phyloP scores from a whole-genome alignment of 2,888 invertebrate genomes.

The Thecophora atra region DNA sequence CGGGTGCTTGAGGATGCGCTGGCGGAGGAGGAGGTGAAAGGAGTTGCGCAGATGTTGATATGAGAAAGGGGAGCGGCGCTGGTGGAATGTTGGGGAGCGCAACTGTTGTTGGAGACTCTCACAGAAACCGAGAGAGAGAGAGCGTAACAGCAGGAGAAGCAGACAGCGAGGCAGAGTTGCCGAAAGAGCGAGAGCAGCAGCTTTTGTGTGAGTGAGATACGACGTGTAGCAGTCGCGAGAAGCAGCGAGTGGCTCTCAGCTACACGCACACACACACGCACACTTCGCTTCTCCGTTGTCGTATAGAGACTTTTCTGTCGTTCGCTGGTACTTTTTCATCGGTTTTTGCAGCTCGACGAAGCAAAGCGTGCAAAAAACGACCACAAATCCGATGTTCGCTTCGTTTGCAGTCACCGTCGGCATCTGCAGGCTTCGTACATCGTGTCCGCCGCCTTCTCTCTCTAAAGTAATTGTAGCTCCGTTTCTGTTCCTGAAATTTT shows the following conservation, averaged over 20 bases:
- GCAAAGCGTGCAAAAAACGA: background rate
- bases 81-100: background rate
- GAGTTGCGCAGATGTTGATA: background rate
- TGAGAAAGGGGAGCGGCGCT: background rate
- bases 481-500: slow-evolving; percentile 12
- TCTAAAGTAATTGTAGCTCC: background rate
- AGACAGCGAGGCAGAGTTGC: background rate
- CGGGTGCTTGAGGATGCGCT: background rate
- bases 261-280: slow-evolving; percentile 1
- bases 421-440: slow-evolving; percentile 4
- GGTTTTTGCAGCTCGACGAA: slow-evolving; percentile 8
- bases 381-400: background rate
- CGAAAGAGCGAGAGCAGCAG: no score
- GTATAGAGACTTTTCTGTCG: slow-evolving; percentile 26
- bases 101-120: no score
- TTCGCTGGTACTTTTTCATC: slow-evolving; percentile 18
- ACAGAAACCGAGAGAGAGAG: background rate
- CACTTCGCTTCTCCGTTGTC: slow-evolving; percentile 23
- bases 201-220: no score
- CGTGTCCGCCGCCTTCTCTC: background rate
- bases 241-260: slow-evolving; percentile 15
- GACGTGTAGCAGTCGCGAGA: no score
- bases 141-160: background rate
- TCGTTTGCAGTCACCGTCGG: slow-evolving; percentile 14
- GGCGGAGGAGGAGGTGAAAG: background rate